phyloP scores from a whole-genome alignment of 1,140 invertebrate genomes.

The Lepeophtheirus salmonis region DNA sequence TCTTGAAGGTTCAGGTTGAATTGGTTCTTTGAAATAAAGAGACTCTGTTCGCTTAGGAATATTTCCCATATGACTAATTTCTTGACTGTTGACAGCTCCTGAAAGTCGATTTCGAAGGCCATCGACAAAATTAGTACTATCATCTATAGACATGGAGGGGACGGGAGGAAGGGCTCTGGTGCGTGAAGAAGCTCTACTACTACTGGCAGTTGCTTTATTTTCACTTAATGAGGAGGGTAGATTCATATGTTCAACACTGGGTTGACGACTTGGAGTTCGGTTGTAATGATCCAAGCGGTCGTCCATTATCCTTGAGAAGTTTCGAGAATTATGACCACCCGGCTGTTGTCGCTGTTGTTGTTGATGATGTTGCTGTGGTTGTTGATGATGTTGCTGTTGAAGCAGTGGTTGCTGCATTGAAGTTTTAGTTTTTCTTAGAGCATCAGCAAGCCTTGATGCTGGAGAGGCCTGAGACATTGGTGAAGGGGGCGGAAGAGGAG shows the following conservation, averaged over 20 bases:
- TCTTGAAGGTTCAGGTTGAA: neutral
- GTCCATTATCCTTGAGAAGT: constrained; percentile 32
- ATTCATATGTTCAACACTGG: constrained; percentile 28
- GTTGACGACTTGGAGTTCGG: constrained; percentile 61
- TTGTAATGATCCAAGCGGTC: constrained; percentile 80
- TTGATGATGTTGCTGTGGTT: constrained; percentile 17
- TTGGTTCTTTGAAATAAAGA: constrained; percentile 27
- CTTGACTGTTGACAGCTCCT: constrained; percentile 54
- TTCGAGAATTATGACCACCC: constrained; percentile 24
- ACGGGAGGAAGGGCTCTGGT: constrained; percentile 14
- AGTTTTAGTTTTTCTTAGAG: constrained; percentile 26
- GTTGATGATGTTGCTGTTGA: constrained; percentile 19
- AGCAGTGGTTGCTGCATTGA: constrained; percentile 20
- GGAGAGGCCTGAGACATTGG: constrained; percentile 26
- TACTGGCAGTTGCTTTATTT: constrained; percentile 20
- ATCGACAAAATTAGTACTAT: constrained; percentile 47
- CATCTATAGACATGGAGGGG: constrained; percentile 21
- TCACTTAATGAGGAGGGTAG: constrained; percentile 19
- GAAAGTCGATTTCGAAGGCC: constrained; percentile 31
- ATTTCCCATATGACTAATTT: constrained; percentile 55
- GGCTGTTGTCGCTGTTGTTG: constrained; percentile 23
- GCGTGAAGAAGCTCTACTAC: constrained; percentile 19
- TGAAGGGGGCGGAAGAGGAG: constrained; percentile 24
- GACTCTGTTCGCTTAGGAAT: constrained; percentile 76
- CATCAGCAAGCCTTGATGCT: constrained; percentile 29